phyloP scores from a whole-genome alignment of 2,113 vertebrate genomes.

The Saccopteryx bilineata region DNA sequence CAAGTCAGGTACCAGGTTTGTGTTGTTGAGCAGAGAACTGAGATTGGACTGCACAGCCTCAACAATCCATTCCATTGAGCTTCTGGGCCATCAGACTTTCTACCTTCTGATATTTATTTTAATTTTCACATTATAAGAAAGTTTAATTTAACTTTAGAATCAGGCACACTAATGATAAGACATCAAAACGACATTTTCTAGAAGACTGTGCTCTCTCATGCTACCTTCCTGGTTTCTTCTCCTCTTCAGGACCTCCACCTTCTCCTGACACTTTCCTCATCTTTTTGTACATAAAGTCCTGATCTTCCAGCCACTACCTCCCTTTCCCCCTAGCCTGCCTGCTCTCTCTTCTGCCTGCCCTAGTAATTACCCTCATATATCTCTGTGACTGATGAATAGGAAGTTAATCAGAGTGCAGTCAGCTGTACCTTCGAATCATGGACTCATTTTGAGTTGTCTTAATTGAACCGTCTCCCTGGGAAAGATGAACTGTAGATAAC shows the following conservation, averaged over 20 bases:
- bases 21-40: neutral
- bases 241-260: neutral
- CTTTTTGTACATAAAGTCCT: neutral
- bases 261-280: neutral
- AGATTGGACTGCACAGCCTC: neutral
- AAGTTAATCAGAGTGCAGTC: slow-evolving; percentile 82
- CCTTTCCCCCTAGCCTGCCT: neutral
- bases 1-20: neutral
- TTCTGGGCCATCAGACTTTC: neutral
- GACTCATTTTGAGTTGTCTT: slow-evolving; percentile 82
- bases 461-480: slow-evolving; percentile 80
- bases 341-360: slow-evolving; percentile 56
- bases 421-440: slow-evolving; percentile 78
- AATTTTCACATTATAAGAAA: slow-evolving; percentile 4
- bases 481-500: slow-evolving; percentile 81
- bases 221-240: neutral
- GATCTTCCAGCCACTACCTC: neutral
- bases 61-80: neutral
- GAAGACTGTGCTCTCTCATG: neutral
- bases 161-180: neutral
- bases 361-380: slow-evolving; percentile 77
- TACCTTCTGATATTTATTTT: neutral
- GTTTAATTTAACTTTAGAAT: slow-evolving; percentile 1
- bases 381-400: slow-evolving; percentile 80
- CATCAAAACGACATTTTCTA: neutral